phyloP scores from a whole-genome alignment of 2,888 invertebrate genomes.

The Gibbula magus region DNA sequence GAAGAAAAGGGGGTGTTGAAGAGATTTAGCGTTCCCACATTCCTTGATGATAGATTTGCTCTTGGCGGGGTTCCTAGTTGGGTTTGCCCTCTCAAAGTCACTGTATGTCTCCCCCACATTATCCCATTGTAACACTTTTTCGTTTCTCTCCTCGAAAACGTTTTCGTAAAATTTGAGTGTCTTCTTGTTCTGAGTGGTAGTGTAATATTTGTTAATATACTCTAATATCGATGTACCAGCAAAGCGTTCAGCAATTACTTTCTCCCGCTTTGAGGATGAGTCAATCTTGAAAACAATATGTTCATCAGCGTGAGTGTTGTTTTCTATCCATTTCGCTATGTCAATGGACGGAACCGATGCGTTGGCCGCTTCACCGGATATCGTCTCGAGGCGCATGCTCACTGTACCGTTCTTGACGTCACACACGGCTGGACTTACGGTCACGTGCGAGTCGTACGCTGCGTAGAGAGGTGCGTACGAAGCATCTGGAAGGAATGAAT shows the following conservation, averaged over 20 bases:
- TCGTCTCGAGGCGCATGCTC: neutral
- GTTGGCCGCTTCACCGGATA: constrained; percentile 5
- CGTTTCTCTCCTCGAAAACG: constrained; percentile 16
- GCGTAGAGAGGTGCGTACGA: constrained; percentile 33
- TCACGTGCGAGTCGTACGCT: constrained; percentile 28
- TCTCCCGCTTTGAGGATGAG: constrained; percentile 29
- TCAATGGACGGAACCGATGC: constrained; percentile 29
- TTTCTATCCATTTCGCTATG: constrained; percentile 35
- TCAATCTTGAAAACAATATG: constrained; percentile 43
- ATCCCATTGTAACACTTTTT: constrained; percentile 35
- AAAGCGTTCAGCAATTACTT: constrained; percentile 28
- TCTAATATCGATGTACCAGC: constrained; percentile 28
- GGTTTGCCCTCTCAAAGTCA: constrained; percentile 38
- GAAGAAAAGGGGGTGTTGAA: neutral
- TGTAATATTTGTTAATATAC: constrained; percentile 46
- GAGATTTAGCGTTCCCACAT: neutral
- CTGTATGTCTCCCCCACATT: constrained; percentile 33
- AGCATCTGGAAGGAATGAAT: constrained; percentile 37
- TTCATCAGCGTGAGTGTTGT: constrained; percentile 42
- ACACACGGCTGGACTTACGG: constrained; percentile 25
- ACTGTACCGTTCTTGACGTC: neutral
- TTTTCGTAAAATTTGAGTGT: constrained; percentile 11
- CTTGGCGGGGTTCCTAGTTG: neutral
- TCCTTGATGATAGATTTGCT: constrained; percentile 12
- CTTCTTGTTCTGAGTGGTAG: constrained; percentile 17